Evolutionary conservation across 2,888 invertebrate species (phyloP), one percentile per base, ranked within the genome.

Genomic region (Euclidia mi): DNA sequence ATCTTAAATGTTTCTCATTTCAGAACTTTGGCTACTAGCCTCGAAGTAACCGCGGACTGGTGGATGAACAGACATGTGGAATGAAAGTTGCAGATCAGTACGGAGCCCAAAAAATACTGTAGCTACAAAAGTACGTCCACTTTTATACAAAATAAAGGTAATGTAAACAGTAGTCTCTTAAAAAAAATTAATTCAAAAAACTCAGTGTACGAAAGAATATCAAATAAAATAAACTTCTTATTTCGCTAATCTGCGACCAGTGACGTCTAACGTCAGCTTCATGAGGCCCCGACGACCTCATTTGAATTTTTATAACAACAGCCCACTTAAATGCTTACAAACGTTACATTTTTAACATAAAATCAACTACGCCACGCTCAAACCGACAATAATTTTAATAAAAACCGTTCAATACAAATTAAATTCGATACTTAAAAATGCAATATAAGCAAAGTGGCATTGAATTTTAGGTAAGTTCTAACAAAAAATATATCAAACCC

Each of bases 241-340:
- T 57, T 56, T 15, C 34, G 47, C 45, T 52, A 56, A 64, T 65
- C 48, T 56, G 44, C 20, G 17, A 38, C 44, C 45, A 25, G 11
- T 9, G 34, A 34, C 34, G 41, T 41, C 7, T 68, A 38, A 68
- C 38, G 64, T 49, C 57, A 49, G 7, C 40, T 35, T 25, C 45
- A 57, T 49, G 51, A 56, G 55, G 48, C 45, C 51, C 46, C 32
- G 41, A 37, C 47, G n/a, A 9, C 64, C n/a, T 63, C 56, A 63
- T 65, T 65, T 65, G 45, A 64, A 64, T 64, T 42, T 65, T 64
- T 64, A 64, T 64, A 69, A 49, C 57, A 64, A 37, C 50, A 38
- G 62, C n/a, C 40, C 31, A 41, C 56, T 50, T 47, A 34, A 41
- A 29, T 45, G 32, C 9, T 34, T 14, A 34, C 42, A 31, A 46